These are phyloP conservation scores for Leptosomus discolor DNA, from an alignment of 2,113 vertebrate genomes.

Conservation along the genomic window DNA sequence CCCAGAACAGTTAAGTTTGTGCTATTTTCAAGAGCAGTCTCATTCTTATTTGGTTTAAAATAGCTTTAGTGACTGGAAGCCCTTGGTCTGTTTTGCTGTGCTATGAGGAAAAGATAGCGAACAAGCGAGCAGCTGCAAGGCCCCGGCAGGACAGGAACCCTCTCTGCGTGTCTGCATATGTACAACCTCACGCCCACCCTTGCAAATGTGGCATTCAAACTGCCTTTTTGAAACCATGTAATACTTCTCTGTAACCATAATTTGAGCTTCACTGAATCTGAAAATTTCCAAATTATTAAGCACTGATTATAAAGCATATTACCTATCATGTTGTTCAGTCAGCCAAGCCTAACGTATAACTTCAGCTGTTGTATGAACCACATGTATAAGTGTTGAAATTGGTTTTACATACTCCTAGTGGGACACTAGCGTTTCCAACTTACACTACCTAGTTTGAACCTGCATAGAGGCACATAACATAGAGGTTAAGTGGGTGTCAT, in stretches of 20 bases:
- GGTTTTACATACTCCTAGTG: not conserved
- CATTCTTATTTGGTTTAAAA: not conserved
- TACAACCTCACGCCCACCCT: not conserved
- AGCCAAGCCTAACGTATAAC: not conserved
- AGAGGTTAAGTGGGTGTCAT: not conserved
- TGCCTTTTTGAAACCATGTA: fast-evolving
- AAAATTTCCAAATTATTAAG: not conserved
- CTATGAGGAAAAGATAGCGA: not conserved
- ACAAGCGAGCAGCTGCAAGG: not conserved
- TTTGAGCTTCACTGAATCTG: not conserved
- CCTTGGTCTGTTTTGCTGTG: not conserved
- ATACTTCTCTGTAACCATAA: not conserved
- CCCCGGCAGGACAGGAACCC: fast-evolving
- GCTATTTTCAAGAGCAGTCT: not conserved
- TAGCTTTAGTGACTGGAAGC: not conserved
- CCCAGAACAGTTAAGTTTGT: not conserved
- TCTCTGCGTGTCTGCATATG: fast-evolving
- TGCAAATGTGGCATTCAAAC: not conserved
- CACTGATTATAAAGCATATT: not conserved
- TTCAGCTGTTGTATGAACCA: not conserved
- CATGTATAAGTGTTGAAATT: not conserved
- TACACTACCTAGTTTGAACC: not conserved
- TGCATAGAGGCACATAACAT: not conserved
- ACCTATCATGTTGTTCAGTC: not conserved
- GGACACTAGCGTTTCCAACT: not conserved